Conservation (phyloP, 2,888 invertebrate genomes). For the Formica aserva region DNA sequence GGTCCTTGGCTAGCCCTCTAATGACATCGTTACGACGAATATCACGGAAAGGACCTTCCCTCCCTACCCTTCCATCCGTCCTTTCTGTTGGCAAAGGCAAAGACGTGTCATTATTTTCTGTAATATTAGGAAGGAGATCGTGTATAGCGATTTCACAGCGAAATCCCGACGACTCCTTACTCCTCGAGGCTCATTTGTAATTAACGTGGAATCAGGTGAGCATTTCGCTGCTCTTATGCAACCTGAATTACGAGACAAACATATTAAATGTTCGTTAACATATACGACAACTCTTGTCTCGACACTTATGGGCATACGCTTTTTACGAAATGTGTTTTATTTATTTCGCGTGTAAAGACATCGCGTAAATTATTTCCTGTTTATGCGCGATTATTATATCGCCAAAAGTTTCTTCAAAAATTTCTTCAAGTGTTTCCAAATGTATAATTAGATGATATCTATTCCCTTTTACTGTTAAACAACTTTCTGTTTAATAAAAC, state of each 20-base stretch:
- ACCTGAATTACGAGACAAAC: not conserved
- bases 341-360: not conserved
- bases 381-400: not conserved
- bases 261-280: conserved; percentile 25
- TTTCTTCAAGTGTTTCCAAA: not conserved
- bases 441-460: not conserved
- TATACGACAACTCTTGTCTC: not conserved
- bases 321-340: conserved; percentile 2
- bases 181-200: conserved; percentile 5
- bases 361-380: conserved; percentile 21
- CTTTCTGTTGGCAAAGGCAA: conserved; percentile 44
- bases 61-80: not conserved
- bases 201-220: conserved; percentile 1
- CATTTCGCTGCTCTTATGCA: conserved; percentile 1
- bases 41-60: conserved; percentile 50
- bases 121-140: conserved; percentile 33
- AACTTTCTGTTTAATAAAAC: conserved; percentile 55
- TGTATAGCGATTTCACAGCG: conserved; percentile 14
- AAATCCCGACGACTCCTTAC: not conserved
- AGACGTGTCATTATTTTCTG: conserved; percentile 77
- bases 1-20: conserved; percentile 66
- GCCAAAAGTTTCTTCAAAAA: not conserved
- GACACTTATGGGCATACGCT: not conserved
- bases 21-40: conserved; percentile 75
- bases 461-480: not conserved